These are phyloP conservation scores for Acanthis flammea DNA, from an alignment of 2,797 vertebrate species.

Conservation along the genomic window DNA sequence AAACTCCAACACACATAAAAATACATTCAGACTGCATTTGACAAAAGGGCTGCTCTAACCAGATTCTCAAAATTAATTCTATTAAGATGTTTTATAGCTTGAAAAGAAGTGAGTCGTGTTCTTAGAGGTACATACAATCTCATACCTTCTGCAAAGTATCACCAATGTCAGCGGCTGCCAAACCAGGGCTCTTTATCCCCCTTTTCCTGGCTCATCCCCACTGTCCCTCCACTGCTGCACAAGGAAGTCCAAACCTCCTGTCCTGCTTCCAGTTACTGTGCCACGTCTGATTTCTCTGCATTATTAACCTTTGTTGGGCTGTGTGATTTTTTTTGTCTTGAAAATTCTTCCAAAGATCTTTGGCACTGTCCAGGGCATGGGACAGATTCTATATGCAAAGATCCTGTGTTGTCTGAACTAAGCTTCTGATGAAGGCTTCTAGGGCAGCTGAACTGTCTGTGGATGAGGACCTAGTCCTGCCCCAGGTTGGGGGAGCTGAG, in stretches of 20 bases:
- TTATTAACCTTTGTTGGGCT: neutral
- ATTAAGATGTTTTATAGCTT: neutral
- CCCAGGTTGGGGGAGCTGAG: neutral
- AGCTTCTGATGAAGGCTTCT: neutral
- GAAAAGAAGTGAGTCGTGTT: neutral
- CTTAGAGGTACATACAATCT: neutral
- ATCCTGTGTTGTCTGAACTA: neutral
- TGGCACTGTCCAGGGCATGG: neutral
- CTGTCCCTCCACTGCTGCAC: neutral
- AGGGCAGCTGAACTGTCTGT: neutral
- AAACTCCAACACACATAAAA: conserved; percentile 16
- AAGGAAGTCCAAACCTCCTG: neutral
- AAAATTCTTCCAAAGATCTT: neutral
- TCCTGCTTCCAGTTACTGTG: neutral
- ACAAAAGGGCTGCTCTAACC: neutral
- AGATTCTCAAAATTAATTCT: neutral
- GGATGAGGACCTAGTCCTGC: neutral
- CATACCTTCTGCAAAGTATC: neutral
- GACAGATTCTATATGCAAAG: neutral
- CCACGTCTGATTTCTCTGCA: neutral
- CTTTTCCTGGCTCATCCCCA: neutral
- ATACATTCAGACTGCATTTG: neutral
- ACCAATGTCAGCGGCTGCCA: neutral
- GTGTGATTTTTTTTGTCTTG: neutral
- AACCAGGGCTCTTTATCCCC: neutral